Evolutionary conservation across 2,113 vertebrate species (phyloP), one percentile per base, ranked within the genome.

Genomic region (Pseudopodoces humilis): DNA sequence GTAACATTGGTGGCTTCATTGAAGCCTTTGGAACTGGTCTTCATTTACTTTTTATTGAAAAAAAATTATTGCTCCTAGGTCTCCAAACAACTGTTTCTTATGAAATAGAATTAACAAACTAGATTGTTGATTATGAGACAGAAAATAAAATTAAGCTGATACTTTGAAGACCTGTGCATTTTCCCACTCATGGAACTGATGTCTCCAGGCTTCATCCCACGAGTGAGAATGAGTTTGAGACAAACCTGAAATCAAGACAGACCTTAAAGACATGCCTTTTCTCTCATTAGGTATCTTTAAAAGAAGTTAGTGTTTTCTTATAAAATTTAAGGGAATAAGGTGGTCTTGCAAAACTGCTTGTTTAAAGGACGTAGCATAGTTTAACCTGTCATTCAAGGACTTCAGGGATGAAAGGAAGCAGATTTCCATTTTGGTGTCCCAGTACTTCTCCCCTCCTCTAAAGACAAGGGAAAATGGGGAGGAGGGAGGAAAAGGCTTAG

Each of bases 121-220:
- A 60, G 60, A 52, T 56, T 35, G 62, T 43, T 55, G 21, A 49
- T 86, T 75, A n/a, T 68, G 69, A 90, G 60, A 84, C 56, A 88
- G 47, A 72, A 88, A 85, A 64, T 55, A 69, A 95, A 94, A 92
- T 95, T 90, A 88, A 95, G 76, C 86, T 95, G 76, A 64, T 82
- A 64, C 80, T 96, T 96, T 96, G 88, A 95, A 92, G 86, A 67
- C 30, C 15, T 92, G 56, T 86, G 60, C 8, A 23, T 74, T 47
- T 95, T 94, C 80, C 69, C 93, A 82, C 64, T 94, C 58, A 55
- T 89, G 90, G 88, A 86, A 79, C 44, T 82, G 85, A 82, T 76
- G 80, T 94, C 56, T 80, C 15, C 44, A 77, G 44, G 37, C 92
- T 93, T 96, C 11, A 0, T 88, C 56, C 53, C 65, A 62, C 3